Evolutionary conservation across 2,113 vertebrate species (phyloP).

Genomic region (Corythoichthys haematopterus): DNA sequence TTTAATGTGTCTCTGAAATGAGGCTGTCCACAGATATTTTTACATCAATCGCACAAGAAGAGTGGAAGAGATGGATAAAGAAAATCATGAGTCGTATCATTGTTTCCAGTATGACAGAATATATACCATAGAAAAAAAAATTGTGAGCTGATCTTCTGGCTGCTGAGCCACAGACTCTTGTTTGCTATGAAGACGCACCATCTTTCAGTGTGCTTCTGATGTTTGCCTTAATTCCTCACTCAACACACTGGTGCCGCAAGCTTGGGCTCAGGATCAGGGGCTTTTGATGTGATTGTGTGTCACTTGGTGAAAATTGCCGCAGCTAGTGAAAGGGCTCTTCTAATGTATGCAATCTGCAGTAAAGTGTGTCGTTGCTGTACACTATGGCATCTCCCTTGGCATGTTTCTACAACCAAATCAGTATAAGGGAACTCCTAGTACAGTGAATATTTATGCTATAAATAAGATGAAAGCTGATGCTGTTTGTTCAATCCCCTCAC

Average conservation of each 20-base stretch:
- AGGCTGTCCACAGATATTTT: neutral
- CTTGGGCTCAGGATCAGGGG: conserved; percentile 36
- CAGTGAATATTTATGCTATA: conserved; percentile 27
- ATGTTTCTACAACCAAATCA: conserved; percentile 23
- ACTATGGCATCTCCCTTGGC: conserved; percentile 20
- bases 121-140: neutral
- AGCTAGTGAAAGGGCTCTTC: conserved; percentile 12
- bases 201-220: conserved; percentile 41
- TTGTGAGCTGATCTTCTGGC: conserved; percentile 2
- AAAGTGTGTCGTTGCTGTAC: neutral
- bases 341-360: conserved; percentile 22
- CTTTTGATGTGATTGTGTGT: conserved; percentile 42
- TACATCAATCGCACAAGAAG: neutral
- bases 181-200: conserved; percentile 19
- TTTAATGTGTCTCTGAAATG: neutral
- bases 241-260: conserved; percentile 30
- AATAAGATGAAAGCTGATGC: conserved; percentile 58
- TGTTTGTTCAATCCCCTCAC: neutral
- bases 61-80: neutral
- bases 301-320: conserved; percentile 13
- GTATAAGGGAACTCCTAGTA: conserved; percentile 36
- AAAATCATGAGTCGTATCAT: neutral
- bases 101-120: neutral
- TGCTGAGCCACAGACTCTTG: conserved; percentile 11
- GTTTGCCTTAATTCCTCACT: conserved; percentile 51